phyloP scores from a whole-genome alignment of 2,113 vertebrate species.

The Daphoenositta chrysoptera region DNA sequence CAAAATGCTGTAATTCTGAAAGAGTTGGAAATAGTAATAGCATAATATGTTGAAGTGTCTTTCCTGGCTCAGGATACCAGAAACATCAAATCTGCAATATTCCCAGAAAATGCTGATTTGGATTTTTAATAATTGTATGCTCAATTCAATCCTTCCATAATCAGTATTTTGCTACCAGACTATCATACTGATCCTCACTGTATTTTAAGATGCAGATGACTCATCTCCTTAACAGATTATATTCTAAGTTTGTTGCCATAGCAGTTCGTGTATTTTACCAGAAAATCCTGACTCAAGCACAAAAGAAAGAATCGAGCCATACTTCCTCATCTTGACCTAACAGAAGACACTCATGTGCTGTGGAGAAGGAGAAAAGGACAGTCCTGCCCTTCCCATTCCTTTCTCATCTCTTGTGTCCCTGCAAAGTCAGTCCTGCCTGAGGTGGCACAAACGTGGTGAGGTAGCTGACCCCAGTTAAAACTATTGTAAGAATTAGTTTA shows the following conservation, averaged over 20 bases:
- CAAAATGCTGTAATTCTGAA: neutral
- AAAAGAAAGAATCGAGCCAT: neutral
- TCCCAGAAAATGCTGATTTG: neutral
- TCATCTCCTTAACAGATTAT: slow-evolving; percentile 12
- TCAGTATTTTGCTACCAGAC: neutral
- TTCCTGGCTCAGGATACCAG: neutral
- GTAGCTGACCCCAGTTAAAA: neutral
- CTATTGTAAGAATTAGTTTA: neutral
- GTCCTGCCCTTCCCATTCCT: neutral
- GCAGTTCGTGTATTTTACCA: neutral
- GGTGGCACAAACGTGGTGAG: neutral
- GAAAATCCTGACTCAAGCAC: slow-evolving; percentile 15
- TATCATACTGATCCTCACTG: neutral
- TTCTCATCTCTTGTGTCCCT: neutral
- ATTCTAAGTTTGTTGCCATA: neutral
- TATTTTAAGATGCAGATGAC: slow-evolving; percentile 45
- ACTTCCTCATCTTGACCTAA: neutral
- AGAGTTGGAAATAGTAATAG: neutral
- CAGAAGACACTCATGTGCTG: neutral
- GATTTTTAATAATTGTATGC: slow-evolving; percentile 12
- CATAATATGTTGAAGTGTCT: neutral
- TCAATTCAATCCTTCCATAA: neutral
- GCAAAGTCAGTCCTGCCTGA: neutral
- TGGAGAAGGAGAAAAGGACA: neutral
- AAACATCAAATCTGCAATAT: neutral